phyloP scores from a whole-genome alignment of 2,797 vertebrate species.

The Simalia tracyae region DNA sequence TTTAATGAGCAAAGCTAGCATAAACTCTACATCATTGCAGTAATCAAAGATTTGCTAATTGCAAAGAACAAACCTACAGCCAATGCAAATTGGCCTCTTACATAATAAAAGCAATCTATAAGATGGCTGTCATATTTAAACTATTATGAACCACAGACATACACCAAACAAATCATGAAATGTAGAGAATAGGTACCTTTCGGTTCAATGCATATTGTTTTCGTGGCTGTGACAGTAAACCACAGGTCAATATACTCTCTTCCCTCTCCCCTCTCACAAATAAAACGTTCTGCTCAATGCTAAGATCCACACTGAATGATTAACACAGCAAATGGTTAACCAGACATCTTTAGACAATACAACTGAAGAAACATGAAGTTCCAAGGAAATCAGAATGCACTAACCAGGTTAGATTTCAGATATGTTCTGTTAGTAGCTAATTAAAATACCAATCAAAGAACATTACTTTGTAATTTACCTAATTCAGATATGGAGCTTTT shows the following conservation, averaged over 20 bases:
- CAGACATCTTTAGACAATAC: slow-evolving; percentile 50
- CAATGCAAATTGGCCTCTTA: background rate
- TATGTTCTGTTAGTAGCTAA: slow-evolving; percentile 57
- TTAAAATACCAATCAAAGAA: slow-evolving; percentile 47
- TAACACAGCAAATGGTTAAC: slow-evolving; percentile 56
- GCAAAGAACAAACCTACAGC: background rate
- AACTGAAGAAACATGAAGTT: slow-evolving; percentile 46
- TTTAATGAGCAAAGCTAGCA: too few relatives aligned
- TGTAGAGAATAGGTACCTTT: slow-evolving; percentile 7
- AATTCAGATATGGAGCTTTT: background rate
- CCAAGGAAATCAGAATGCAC: slow-evolving; percentile 53
- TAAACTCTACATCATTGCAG: background rate
- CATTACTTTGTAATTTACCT: slow-evolving; percentile 25
- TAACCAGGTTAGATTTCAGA: slow-evolving; percentile 46
- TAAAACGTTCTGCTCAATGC: slow-evolving; percentile 5
- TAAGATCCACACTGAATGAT: slow-evolving; percentile 31
- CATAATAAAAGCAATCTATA: background rate
- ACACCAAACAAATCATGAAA: background rate
- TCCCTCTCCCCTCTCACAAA: background rate
- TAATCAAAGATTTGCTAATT: background rate
- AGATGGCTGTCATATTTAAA: background rate
- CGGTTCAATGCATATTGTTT: background rate
- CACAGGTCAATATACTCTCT: background rate
- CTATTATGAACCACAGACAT: background rate
- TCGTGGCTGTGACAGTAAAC: background rate